phyloP scores from a whole-genome alignment of 2,888 invertebrate species.

The Nemotelus pantherinus region DNA sequence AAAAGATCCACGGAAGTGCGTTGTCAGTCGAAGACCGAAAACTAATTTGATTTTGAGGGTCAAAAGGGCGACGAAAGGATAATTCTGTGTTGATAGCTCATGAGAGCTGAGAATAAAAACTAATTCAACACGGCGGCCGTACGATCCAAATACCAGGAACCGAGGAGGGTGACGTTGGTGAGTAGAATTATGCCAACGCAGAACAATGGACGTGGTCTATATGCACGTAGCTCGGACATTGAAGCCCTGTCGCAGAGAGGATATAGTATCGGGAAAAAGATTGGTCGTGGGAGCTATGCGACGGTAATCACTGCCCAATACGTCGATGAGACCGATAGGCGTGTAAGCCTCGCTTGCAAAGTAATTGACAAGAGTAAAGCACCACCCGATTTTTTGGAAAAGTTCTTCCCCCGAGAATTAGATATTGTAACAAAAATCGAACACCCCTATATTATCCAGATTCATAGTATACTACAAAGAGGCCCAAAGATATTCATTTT shows the following conservation, averaged over 20 bases:
- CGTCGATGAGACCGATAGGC: conserved; percentile 72
- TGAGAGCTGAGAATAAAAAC: conserved; percentile 20
- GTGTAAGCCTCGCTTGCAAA: conserved; percentile 84
- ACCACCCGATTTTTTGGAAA: conserved; percentile 87
- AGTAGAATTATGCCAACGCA: conserved; percentile 41
- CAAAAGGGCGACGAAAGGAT: not conserved
- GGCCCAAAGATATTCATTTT: conserved; percentile 88
- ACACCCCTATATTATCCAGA: conserved; percentile 90
- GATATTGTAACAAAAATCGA: conserved; percentile 89
- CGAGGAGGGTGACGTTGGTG: not conserved
- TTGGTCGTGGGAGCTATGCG: conserved; percentile 92
- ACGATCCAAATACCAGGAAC: not conserved
- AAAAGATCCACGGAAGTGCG: not conserved
- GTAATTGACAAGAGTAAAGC: conserved; percentile 91
- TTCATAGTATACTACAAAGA: conserved; percentile 85
- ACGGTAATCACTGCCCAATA: conserved; percentile 88
- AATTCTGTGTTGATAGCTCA: not conserved
- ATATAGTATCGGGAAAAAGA: conserved; percentile 83
- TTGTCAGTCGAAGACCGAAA: not conserved
- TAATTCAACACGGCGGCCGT: conserved; percentile 20
- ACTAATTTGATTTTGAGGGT: not conserved
- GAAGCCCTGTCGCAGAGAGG: conserved; percentile 86
- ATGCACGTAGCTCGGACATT: conserved; percentile 84
- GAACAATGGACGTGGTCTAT: conserved; percentile 59
- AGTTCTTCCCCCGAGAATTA: conserved; percentile 93